Base-by-base conservation (phyloP, 1,140 invertebrate genomes). In the Triops cancriformis region DNA sequence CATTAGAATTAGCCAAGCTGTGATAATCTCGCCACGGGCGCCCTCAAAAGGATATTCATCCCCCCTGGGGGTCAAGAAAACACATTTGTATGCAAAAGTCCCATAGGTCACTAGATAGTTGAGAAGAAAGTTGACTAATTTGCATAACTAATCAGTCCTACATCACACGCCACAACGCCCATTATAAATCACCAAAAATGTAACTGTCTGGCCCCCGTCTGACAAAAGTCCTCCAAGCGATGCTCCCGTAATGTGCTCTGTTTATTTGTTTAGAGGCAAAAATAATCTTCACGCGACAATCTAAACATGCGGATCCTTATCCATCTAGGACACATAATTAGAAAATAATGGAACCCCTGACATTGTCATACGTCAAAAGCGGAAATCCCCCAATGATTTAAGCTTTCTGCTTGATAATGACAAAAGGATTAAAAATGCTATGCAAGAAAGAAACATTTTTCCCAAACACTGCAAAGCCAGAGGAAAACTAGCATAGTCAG, bases 81-180 rank as follows among this genome's bases (percentile, higher is more conserved):
- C 51, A 64, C 10, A 64, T 23, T 64, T n/a, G 51, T 18, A 64
- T 64, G 51, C 51, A 23, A n/a, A n/a, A 64, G 51, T 14, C 23
- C 51, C 51, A 64, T 64, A 64, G 51, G 51, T 23, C 51, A 64
- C 51, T 64, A 23, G 51, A 64, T 64, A 64, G 14, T 64, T 64
- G 14, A 23, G 14, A 23, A 64, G 51, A 64, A 64, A 64, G 51
- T 64, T 64, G n/a, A 18, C 10, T 64, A 64, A 64, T 64, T 18
- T 64, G 51, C n/a, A 64, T 64, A 64, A 64, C 23, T 64, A 37
- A 64, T 64, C 51, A 64, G 51, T n/a, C 51, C 31, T 37, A 37
- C 23, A 64, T 64, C 51, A 10, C 51, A 64, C 51, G 18, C 18
- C 7, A 64, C 51, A 64, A 64, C 51, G 51, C 51, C 51, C 51